Conservation (phyloP, 1,140 invertebrate genomes). For the Eurosta solidaginis region DNA sequence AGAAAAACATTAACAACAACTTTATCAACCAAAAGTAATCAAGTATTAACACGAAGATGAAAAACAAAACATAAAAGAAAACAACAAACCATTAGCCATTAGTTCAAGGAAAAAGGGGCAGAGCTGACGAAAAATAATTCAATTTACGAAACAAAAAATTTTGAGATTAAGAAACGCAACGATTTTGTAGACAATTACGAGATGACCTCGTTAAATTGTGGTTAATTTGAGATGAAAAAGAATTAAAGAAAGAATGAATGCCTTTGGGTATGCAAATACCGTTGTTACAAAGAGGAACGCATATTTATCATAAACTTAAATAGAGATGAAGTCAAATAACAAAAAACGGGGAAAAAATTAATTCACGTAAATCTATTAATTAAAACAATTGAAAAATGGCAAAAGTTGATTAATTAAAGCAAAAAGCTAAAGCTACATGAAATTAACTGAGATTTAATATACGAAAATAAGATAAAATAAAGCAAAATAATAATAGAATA, state of each 20-base stretch:
- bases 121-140: not conserved
- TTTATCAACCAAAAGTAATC: conserved; percentile 17
- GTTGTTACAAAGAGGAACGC: too few relatives aligned
- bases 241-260: not conserved
- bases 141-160: conserved; percentile 10
- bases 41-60: not conserved
- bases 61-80: not conserved
- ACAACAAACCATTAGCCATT: not conserved
- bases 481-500: too few relatives aligned
- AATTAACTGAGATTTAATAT: too few relatives aligned
- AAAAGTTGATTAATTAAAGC: too few relatives aligned
- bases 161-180: not conserved
- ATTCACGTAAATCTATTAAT: too few relatives aligned
- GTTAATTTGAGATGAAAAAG: not conserved
- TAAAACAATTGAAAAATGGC: too few relatives aligned
- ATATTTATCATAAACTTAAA: too few relatives aligned
- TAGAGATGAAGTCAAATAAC: too few relatives aligned
- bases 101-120: conserved; percentile 17
- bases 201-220: not conserved
- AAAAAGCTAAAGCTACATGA: too few relatives aligned
- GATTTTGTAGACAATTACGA: not conserved
- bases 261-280: too few relatives aligned
- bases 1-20: not conserved
- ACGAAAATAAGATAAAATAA: too few relatives aligned
- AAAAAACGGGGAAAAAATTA: too few relatives aligned